phyloP scores from a whole-genome alignment of 2,888 invertebrate genomes.

The Cephalotes varians region DNA sequence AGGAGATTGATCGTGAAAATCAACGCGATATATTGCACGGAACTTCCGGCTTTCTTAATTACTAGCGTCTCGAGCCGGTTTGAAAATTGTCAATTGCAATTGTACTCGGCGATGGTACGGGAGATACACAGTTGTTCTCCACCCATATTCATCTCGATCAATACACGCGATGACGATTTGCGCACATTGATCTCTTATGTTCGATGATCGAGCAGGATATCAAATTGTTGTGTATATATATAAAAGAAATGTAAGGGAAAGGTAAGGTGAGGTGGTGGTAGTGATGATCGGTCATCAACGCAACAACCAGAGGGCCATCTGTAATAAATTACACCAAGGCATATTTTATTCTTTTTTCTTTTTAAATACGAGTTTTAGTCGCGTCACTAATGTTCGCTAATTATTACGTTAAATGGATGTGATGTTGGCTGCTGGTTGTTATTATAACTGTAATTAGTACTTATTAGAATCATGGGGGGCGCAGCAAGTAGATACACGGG shows the following conservation, averaged over 20 bases:
- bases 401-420: slow-evolving; percentile 80
- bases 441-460: slow-evolving; percentile 74
- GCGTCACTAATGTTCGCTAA: slow-evolving; percentile 81
- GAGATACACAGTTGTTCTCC: slow-evolving; percentile 14
- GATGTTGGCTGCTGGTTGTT: slow-evolving; percentile 83
- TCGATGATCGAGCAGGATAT: slow-evolving; percentile 20
- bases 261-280: slow-evolving; percentile 43
- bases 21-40: not conserved
- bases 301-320: slow-evolving; percentile 79
- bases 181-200: not conserved
- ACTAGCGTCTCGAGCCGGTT: slow-evolving; percentile 71
- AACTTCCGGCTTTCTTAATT: slow-evolving; percentile 11
- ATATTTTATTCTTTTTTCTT: slow-evolving; percentile 73
- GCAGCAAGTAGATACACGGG: slow-evolving; percentile 74
- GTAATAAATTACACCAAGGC: slow-evolving; percentile 84
- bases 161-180: not conserved
- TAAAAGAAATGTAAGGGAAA: slow-evolving; percentile 46
- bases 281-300: slow-evolving; percentile 72
- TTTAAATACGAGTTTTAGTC: slow-evolving; percentile 81
- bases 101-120: not conserved
- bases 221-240: not conserved
- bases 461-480: slow-evolving; percentile 71
- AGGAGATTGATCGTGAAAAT: not conserved
- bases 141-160: slow-evolving; percentile 10
- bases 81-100: slow-evolving; percentile 73